Evolutionary conservation across 92 coral and sea anemone genomes (phyloP).

Genomic region (Pocillopora grandis): DNA sequence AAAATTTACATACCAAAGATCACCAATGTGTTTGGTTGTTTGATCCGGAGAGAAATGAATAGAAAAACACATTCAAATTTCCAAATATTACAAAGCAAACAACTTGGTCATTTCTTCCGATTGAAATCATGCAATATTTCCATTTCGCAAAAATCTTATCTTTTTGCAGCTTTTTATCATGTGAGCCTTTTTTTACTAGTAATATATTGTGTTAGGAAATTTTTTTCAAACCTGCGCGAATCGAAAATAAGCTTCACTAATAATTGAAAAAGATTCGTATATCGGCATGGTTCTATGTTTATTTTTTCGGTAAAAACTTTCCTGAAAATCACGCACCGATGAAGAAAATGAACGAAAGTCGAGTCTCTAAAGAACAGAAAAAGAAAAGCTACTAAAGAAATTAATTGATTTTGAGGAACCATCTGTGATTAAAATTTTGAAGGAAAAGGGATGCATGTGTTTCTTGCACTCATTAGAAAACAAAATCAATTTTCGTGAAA

Average conservation of each 20-base stretch:
- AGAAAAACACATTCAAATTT: constrained; percentile 3
- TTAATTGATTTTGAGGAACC: neutral
- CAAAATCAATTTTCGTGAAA: neutral
- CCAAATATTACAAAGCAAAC: neutral
- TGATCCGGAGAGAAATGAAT: neutral
- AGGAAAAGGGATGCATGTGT: neutral
- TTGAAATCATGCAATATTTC: neutral
- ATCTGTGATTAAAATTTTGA: neutral
- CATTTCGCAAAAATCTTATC: constrained; percentile 1
- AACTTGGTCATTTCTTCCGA: constrained; percentile 7
- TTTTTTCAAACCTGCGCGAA: too few species aligned
- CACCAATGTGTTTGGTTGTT: neutral
- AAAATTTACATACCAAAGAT: neutral
- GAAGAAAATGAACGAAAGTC: neutral
- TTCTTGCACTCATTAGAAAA: neutral
- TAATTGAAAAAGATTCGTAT: too few species aligned
- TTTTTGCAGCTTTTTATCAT: neutral
- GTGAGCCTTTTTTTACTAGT: neutral
- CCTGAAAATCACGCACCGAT: constrained; percentile 1
- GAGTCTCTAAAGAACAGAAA: neutral
- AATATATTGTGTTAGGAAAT: neutral
- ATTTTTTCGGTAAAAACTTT: neutral
- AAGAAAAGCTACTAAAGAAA: neutral
- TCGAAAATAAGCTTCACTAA: too few species aligned
- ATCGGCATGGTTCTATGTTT: too few species aligned